Percentiles rank a stretch among this genome's conserved stretches.
These are phyloP conservation scores for Pristionchus fissidentatus DNA, from an alignment of 2,888 invertebrate species.

Conservation along the genomic window DNA sequence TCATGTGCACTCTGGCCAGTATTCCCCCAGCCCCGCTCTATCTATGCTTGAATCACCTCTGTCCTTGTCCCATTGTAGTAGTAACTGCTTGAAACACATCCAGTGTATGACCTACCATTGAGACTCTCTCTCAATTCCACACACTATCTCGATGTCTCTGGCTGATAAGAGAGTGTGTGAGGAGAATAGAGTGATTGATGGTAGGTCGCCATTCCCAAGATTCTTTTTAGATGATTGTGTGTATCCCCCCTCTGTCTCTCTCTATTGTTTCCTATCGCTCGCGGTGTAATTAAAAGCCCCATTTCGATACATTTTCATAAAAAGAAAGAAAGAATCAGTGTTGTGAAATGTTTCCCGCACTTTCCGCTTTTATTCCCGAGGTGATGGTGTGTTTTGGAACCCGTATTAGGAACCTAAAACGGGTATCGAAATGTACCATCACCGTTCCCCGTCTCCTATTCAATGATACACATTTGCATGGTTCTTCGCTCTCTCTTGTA, in stretches of 20 bases:
- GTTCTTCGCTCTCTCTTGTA: constrained; percentile 30
- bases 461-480: constrained; percentile 40
- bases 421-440: too few species aligned
- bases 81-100: constrained; percentile 42
- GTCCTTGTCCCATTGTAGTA: constrained; percentile 30
- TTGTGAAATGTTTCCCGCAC: constrained; percentile 22
- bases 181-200: background rate
- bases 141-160: background rate
- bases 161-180: too few species aligned
- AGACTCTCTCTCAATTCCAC: background rate
- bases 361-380: too few species aligned
- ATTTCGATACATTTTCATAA: constrained; percentile 39
- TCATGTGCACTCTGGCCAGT: constrained; percentile 27
- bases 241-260: background rate
- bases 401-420: too few species aligned
- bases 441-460: background rate
- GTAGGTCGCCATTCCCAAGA: constrained; percentile 5
- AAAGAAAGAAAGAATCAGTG: too few species aligned
- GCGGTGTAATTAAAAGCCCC: constrained; percentile 34
- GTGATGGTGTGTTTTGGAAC: too few species aligned
- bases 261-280: constrained; percentile 12
- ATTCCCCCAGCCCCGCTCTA: background rate
- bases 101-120: background rate
- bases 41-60: constrained; percentile 34
- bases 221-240: constrained; percentile 33